These are phyloP conservation scores for Pristionchus mayeri DNA, from an alignment of 2,888 invertebrate genomes.

Conservation along the genomic window DNA sequence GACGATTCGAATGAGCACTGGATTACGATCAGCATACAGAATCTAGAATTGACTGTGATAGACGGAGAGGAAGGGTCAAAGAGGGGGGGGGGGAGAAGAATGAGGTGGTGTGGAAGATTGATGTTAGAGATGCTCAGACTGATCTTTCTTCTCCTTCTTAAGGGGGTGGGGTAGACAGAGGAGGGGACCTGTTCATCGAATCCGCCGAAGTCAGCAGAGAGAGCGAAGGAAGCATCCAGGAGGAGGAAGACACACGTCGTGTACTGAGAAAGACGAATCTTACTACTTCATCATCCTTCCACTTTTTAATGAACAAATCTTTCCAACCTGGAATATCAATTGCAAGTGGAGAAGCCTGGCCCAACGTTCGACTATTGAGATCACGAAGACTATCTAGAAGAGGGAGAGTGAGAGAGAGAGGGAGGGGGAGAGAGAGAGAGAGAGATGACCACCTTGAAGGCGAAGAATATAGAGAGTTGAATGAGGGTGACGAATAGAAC, in stretches of 20 bases:
- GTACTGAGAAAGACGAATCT: constrained; percentile 60
- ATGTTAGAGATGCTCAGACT: background rate
- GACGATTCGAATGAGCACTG: constrained; percentile 71
- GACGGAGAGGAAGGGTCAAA: too few relatives aligned
- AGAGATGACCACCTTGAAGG: constrained; percentile 68
- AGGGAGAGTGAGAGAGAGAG: background rate
- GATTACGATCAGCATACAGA: constrained; percentile 66
- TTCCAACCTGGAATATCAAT: constrained; percentile 68
- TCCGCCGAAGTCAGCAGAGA: constrained; percentile 75
- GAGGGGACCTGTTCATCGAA: constrained; percentile 68
- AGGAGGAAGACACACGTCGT: constrained; percentile 75
- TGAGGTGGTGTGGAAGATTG: background rate
- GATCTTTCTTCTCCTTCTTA: background rate
- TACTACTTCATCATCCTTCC: too few relatives aligned
- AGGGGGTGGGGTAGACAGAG: background rate
- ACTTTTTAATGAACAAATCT: too few relatives aligned
- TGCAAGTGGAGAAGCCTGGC: constrained; percentile 71
- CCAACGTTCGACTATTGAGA: constrained; percentile 69
- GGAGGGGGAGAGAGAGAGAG: background rate
- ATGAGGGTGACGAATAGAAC: constrained; percentile 69
- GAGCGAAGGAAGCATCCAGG: constrained; percentile 73
- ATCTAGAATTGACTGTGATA: constrained; percentile 25
- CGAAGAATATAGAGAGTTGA: constrained; percentile 71
- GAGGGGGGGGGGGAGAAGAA: too few relatives aligned
- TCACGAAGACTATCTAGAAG: constrained; percentile 71